A percentile compares a stretch with the other conserved stretches of the same genome.
Evolutionary conservation across 2,888 invertebrate genomes (phyloP).

Genomic region (Acleris literana): DNA sequence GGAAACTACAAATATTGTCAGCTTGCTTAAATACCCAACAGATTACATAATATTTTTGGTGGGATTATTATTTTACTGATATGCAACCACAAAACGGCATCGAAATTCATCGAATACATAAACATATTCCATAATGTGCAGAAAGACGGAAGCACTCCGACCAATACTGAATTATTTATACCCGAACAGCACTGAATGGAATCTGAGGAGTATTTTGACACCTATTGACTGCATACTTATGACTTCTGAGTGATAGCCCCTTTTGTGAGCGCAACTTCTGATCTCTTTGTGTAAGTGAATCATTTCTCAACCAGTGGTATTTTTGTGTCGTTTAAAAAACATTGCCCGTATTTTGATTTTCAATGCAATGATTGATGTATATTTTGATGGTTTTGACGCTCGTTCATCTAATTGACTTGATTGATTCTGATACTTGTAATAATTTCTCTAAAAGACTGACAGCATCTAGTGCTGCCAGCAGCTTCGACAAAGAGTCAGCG

Average conservation of each 20-base stretch:
- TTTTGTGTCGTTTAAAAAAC: constrained; percentile 13
- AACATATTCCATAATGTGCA: constrained; percentile 1
- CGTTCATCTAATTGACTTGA: background rate
- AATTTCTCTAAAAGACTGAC: too few relatives aligned
- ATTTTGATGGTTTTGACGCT: constrained; percentile 4
- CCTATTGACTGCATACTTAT: constrained; percentile 78
- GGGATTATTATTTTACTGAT: too few relatives aligned
- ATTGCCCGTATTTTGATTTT: background rate
- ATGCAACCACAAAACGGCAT: too few relatives aligned
- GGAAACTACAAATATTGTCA: too few relatives aligned
- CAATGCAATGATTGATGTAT: constrained; percentile 5
- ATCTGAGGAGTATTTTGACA: constrained; percentile 65
- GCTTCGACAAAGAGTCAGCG: too few relatives aligned
- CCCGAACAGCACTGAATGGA: constrained; percentile 69
- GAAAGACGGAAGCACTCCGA: constrained; percentile 52
- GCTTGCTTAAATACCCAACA: too few relatives aligned
- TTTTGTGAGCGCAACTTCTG: constrained; percentile 61
- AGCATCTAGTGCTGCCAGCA: too few relatives aligned
- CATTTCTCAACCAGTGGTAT: constrained; percentile 41
- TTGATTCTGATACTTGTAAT: too few relatives aligned
- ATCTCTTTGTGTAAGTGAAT: constrained; percentile 57
- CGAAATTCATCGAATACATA: background rate
- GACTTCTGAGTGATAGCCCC: constrained; percentile 75
- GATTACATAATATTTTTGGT: too few relatives aligned
- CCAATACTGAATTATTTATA: constrained; percentile 79